Conservation (phyloP, 2,888 invertebrate species). For the Melinaea menophilus region DNA sequence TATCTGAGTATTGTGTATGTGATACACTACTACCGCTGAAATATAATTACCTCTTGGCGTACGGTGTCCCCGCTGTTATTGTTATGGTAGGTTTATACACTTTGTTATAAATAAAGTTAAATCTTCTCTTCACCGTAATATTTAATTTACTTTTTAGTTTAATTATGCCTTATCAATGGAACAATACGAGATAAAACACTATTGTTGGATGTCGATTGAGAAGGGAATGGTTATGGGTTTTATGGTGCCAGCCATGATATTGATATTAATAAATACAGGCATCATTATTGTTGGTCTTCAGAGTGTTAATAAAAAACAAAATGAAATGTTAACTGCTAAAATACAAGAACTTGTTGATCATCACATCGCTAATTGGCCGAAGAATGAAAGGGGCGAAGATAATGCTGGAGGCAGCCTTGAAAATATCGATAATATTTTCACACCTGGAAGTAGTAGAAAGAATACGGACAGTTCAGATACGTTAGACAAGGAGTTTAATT, state of each 20-base stretch:
- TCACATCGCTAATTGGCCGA: slow-evolving; percentile 65
- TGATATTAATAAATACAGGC: slow-evolving; percentile 81
- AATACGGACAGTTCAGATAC: slow-evolving; percentile 70
- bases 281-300: slow-evolving; percentile 78
- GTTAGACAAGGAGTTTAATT: slow-evolving; percentile 60
- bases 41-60: slow-evolving; percentile 79
- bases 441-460: slow-evolving; percentile 63
- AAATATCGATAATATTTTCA: slow-evolving; percentile 58
- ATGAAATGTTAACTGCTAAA: slow-evolving; percentile 65
- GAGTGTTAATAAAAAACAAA: slow-evolving; percentile 67
- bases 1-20: slow-evolving; percentile 77
- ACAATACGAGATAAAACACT: slow-evolving; percentile 84
- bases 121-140: neutral
- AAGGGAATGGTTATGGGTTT: slow-evolving; percentile 87
- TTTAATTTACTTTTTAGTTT: slow-evolving; percentile 55
- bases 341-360: slow-evolving; percentile 68
- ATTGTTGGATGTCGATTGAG: slow-evolving; percentile 88
- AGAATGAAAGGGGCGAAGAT: slow-evolving; percentile 42
- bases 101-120: neutral
- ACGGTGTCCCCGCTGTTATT: slow-evolving; percentile 80
- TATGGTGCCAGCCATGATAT: slow-evolving; percentile 83
- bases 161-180: slow-evolving; percentile 82
- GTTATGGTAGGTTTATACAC: slow-evolving; percentile 78
- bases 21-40: slow-evolving; percentile 77
- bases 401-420: slow-evolving; percentile 59